Evolutionary conservation across 2,797 vertebrate genomes (phyloP).

Genomic region (Notamacropus eugenii): DNA sequence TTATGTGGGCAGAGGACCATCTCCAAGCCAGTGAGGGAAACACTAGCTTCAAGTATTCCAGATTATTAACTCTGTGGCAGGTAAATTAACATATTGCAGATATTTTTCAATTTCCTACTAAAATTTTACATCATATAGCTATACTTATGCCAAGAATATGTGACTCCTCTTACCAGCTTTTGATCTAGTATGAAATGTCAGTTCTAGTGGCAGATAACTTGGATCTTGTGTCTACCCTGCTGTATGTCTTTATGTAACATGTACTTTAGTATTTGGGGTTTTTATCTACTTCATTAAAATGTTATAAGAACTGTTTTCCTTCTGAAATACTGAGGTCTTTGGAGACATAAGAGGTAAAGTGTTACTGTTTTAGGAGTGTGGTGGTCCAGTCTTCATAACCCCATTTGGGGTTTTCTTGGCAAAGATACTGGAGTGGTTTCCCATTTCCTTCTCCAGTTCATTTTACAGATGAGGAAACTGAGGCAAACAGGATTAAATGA

Average conservation of each 20-base stretch:
- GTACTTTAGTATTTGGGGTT: neutral
- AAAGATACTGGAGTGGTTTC: neutral
- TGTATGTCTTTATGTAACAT: neutral
- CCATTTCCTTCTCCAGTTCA: neutral
- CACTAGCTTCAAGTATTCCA: neutral
- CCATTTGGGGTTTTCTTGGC: neutral
- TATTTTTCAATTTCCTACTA: constrained; percentile 18
- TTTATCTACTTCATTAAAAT: neutral
- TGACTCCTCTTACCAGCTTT: neutral
- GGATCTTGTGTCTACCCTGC: neutral
- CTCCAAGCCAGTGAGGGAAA: constrained; percentile 16
- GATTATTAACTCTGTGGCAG: neutral
- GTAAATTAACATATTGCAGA: neutral
- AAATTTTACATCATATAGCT: constrained; percentile 35
- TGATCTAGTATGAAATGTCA: neutral
- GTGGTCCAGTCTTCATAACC: neutral
- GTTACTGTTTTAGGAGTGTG: neutral
- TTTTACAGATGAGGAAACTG: neutral
- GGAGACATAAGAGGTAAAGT: neutral
- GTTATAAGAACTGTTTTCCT: neutral
- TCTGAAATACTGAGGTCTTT: neutral
- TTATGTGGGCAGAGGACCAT: constrained; percentile 1
- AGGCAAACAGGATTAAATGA: neutral
- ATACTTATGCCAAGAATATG: neutral
- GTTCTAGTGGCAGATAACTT: neutral